phyloP scores from a whole-genome alignment of 2,888 invertebrate species.

The Amphipyra tragopoginis region DNA sequence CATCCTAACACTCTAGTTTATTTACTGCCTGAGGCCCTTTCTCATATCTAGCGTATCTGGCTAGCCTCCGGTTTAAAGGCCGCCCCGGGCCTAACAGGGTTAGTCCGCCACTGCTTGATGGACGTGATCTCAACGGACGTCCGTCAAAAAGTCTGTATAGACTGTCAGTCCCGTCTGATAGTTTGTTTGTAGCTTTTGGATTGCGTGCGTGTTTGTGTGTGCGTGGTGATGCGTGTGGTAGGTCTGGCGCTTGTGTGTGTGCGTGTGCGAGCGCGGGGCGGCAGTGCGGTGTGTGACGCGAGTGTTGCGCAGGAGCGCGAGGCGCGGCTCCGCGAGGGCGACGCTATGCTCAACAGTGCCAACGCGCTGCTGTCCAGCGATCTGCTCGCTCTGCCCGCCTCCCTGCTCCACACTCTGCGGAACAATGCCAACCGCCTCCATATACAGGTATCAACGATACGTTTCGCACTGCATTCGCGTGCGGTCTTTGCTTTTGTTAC shows the following conservation, averaged over 20 bases:
- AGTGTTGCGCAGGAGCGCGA: slow-evolving; percentile 62
- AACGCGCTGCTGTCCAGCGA: slow-evolving; percentile 94
- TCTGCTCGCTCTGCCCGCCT: slow-evolving; percentile 90
- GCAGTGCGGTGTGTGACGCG: slow-evolving; percentile 34
- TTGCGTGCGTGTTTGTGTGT: background rate
- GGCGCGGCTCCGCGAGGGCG: slow-evolving; percentile 74
- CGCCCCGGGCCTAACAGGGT: no score
- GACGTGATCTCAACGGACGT: no score
- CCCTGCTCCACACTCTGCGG: slow-evolving; percentile 79
- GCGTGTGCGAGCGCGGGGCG: slow-evolving; percentile 4
- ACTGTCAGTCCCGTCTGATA: no score
- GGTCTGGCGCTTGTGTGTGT: slow-evolving; percentile 1
- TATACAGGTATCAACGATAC: slow-evolving; percentile 73
- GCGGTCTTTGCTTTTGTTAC: slow-evolving; percentile 9
- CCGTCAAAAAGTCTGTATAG: no score
- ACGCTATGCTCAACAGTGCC: slow-evolving; percentile 94
- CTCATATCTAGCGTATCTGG: no score
- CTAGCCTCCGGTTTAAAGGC: no score
- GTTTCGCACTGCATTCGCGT: slow-evolving; percentile 13
- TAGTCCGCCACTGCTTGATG: no score
- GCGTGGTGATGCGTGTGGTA: background rate
- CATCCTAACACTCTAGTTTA: no score
- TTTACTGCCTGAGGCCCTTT: no score
- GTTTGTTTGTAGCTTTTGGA: no score
- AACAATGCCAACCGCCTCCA: slow-evolving; percentile 77